These are phyloP conservation scores for Anoplius nigerrimus DNA, from an alignment of 2,888 invertebrate species.

Conservation along the genomic window DNA sequence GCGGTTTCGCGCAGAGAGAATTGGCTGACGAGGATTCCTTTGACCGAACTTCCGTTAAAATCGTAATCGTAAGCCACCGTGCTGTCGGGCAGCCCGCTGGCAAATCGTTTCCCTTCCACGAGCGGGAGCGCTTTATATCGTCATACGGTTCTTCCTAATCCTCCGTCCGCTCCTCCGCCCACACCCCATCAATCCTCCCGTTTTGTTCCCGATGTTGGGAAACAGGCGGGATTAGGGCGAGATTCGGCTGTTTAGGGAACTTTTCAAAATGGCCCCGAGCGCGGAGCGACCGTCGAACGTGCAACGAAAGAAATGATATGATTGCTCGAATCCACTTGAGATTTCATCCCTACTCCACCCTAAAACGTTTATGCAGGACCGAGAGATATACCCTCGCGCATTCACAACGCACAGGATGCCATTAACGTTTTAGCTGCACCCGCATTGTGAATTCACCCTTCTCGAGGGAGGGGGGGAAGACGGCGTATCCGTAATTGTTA, in stretches of 20 bases:
- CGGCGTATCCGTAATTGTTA: slow-evolving; percentile 61
- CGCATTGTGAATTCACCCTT: slow-evolving; percentile 38
- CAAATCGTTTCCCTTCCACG: slow-evolving; percentile 28
- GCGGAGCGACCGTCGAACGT: too few relatives aligned
- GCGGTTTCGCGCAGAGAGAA: slow-evolving; percentile 31
- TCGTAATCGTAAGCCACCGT: slow-evolving; percentile 52
- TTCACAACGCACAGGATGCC: slow-evolving; percentile 22
- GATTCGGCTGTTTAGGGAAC: not conserved
- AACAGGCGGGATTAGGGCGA: slow-evolving; percentile 14
- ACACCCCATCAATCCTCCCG: not conserved
- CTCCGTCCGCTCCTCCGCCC: slow-evolving; percentile 10
- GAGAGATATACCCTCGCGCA: not conserved
- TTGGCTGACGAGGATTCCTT: not conserved
- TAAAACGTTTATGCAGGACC: too few relatives aligned
- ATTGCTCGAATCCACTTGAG: too few relatives aligned
- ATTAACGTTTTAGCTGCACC: slow-evolving; percentile 38
- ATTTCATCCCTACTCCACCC: too few relatives aligned
- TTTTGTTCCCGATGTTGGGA: slow-evolving; percentile 39
- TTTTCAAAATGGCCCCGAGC: too few relatives aligned
- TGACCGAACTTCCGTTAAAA: slow-evolving; percentile 20
- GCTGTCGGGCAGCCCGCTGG: slow-evolving; percentile 29
- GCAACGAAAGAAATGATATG: too few relatives aligned
- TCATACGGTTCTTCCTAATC: slow-evolving; percentile 20
- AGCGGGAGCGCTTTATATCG: slow-evolving; percentile 11
- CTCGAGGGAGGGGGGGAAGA: slow-evolving; percentile 51